phyloP scores from a whole-genome alignment of 2,113 vertebrate genomes.

The Zosterops japonicus region DNA sequence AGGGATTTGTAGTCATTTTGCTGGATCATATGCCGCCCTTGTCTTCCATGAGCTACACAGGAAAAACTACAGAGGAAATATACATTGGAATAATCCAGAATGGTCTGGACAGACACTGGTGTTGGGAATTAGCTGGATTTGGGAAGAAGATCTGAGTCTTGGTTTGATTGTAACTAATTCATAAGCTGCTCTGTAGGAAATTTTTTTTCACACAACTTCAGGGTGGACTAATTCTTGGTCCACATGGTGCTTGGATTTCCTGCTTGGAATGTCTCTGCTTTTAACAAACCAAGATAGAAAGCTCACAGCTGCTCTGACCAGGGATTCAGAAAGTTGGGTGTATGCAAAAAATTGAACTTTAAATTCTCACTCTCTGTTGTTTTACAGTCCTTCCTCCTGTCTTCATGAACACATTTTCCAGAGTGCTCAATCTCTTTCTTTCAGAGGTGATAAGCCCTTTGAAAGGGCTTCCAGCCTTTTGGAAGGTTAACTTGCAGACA shows the following conservation, averaged over 20 bases:
- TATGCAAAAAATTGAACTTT: neutral
- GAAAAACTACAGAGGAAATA: neutral
- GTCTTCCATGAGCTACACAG: neutral
- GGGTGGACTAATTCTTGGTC: neutral
- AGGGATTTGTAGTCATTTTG: neutral
- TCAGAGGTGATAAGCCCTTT: neutral
- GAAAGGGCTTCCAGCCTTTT: neutral
- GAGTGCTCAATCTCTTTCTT: neutral
- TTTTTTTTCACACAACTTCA: neutral
- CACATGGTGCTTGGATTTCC: neutral
- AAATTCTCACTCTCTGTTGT: neutral
- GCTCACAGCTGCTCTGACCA: neutral
- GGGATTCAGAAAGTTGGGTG: neutral
- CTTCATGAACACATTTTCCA: neutral
- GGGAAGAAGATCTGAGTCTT: neutral
- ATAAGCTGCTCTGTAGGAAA: neutral
- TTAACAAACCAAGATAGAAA: neutral
- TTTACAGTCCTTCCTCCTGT: neutral
- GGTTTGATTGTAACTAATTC: neutral
- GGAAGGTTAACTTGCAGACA: conserved; percentile 11
- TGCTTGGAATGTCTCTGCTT: neutral
- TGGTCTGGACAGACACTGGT: neutral
- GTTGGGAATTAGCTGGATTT: neutral
- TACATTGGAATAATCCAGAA: neutral
- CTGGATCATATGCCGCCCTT: neutral